These are phyloP conservation scores for Galeruca laticollis DNA, from an alignment of 2,888 invertebrate species.

Conservation along the genomic window DNA sequence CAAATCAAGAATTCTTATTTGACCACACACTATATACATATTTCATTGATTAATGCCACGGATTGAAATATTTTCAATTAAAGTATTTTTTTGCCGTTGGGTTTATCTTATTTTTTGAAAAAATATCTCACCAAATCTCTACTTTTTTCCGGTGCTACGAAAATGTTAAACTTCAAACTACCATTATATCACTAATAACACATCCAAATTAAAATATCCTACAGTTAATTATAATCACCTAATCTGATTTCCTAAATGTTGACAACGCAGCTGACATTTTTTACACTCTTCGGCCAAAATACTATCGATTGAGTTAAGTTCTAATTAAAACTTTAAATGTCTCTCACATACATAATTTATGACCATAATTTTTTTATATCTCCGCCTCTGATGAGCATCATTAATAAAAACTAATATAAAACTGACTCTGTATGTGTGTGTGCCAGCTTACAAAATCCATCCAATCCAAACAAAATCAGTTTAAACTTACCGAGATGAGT, in stretches of 20 bases:
- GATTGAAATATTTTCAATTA: too few relatives aligned
- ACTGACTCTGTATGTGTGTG: conserved; percentile 19
- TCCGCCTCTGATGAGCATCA: conserved; percentile 29
- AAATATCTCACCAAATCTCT: too few relatives aligned
- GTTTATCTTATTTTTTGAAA: too few relatives aligned
- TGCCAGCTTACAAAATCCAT: conserved; percentile 29
- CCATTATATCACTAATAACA: too few relatives aligned
- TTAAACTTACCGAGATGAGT: conserved; percentile 10
- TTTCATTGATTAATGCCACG: too few relatives aligned
- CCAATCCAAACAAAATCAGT: conserved; percentile 38
- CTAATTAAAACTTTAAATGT: not conserved
- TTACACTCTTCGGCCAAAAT: not conserved
- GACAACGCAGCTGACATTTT: not conserved
- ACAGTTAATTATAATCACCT: too few relatives aligned
- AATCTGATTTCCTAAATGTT: not conserved
- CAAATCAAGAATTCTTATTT: too few relatives aligned
- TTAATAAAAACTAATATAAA: conserved; percentile 28
- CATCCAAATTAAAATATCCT: too few relatives aligned
- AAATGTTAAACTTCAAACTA: too few relatives aligned
- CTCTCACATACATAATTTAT: not conserved
- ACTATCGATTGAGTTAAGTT: not conserved
- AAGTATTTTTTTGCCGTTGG: too few relatives aligned
- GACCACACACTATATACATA: too few relatives aligned
- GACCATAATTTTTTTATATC: not conserved
- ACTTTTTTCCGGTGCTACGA: too few relatives aligned